These are phyloP conservation scores for Hydrolagus colliei DNA, from an alignment of 2,797 vertebrate genomes.

Conservation along the genomic window DNA sequence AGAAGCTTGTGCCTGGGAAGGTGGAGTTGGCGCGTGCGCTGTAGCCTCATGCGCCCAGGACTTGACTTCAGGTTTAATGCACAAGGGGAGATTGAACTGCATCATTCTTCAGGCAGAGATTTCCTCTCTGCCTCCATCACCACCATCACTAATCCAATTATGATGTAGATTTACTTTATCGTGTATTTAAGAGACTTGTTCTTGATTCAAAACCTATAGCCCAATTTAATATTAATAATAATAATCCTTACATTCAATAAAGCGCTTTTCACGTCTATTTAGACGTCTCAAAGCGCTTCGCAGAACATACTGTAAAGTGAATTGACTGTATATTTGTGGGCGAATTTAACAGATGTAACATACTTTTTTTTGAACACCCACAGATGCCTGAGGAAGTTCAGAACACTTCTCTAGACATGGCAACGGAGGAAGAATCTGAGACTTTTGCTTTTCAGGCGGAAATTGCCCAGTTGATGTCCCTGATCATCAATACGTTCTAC, in stretches of 20 bases:
- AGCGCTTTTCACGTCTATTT: too few relatives aligned
- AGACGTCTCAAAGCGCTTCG: too few relatives aligned
- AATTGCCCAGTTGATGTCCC: constrained; percentile 65
- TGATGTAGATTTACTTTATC: constrained; percentile 3
- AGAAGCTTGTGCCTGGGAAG: background rate
- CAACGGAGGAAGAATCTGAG: constrained; percentile 55
- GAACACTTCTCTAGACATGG: constrained; percentile 34
- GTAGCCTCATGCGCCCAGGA: too few relatives aligned
- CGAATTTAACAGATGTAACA: background rate
- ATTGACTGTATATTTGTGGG: too few relatives aligned
- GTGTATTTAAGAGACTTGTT: background rate
- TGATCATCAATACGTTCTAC: constrained; percentile 64
- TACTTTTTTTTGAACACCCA: background rate
- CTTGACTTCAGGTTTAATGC: too few relatives aligned
- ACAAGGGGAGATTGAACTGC: too few relatives aligned
- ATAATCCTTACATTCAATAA: background rate
- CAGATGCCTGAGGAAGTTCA: constrained; percentile 52
- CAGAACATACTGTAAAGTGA: too few relatives aligned
- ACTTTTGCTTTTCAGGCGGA: constrained; percentile 63
- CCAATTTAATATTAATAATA: background rate
- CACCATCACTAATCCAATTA: background rate
- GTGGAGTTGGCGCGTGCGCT: too few relatives aligned
- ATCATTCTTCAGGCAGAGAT: background rate
- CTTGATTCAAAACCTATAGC: background rate
- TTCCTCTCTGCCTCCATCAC: background rate